These are phyloP conservation scores for Sinosuthora webbiana DNA, from an alignment of 2,113 vertebrate genomes.

Conservation along the genomic window DNA sequence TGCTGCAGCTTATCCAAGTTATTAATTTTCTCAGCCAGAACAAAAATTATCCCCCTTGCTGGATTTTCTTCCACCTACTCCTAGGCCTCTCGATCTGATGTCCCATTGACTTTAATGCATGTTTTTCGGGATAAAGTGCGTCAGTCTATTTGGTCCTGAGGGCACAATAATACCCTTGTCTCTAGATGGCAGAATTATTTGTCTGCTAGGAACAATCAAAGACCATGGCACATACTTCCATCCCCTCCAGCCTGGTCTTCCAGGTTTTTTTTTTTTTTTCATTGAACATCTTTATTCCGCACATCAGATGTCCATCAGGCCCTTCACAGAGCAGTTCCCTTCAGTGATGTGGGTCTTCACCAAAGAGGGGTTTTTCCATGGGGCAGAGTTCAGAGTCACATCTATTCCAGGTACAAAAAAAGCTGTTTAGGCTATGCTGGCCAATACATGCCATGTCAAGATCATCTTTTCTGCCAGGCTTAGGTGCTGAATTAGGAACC, in stretches of 20 bases:
- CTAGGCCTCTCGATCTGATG: accelerated
- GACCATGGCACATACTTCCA: background rate
- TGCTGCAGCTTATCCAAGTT: background rate
- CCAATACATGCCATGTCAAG: background rate
- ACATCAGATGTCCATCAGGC: background rate
- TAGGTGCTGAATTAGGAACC: background rate
- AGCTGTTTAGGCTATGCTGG: background rate
- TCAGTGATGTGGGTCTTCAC: background rate
- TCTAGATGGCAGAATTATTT: background rate
- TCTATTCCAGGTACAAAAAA: background rate
- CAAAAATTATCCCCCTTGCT: background rate
- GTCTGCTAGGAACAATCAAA: background rate
- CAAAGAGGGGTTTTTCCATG: background rate
- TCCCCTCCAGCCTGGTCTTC: background rate
- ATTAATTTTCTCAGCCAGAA: background rate
- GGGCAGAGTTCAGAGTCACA: background rate
- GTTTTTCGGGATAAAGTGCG: background rate
- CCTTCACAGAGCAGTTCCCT: background rate
- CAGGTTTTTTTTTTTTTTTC: background rate
- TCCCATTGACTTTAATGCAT: background rate
- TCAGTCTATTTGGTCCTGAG: background rate
- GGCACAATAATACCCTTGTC: background rate
- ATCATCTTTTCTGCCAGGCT: background rate
- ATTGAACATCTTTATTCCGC: background rate
- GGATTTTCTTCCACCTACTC: background rate